These are phyloP conservation scores for Heliornis fulica DNA, from an alignment of 2,113 vertebrate species.

Conservation along the genomic window DNA sequence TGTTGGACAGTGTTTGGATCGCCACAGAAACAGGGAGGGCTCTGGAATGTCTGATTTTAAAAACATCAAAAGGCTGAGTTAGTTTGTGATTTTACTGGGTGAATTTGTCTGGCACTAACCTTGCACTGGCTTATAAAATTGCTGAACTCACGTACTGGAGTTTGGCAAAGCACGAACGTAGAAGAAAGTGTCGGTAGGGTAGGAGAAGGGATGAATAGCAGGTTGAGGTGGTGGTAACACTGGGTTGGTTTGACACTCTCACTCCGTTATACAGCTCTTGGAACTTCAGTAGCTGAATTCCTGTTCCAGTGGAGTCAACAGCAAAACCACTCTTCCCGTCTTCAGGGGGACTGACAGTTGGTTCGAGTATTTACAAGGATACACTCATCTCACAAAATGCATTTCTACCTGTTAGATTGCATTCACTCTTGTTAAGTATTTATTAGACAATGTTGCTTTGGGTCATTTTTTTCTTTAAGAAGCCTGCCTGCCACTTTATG, in stretches of 20 bases:
- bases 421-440: constrained; percentile 26
- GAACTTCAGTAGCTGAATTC: background rate
- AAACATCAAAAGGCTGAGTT: background rate
- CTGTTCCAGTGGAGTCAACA: background rate
- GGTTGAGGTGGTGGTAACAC: background rate
- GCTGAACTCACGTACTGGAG: background rate
- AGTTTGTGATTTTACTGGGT: background rate
- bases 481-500: constrained; percentile 16
- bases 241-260: background rate
- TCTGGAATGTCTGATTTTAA: background rate
- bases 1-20: background rate
- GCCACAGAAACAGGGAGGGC: background rate
- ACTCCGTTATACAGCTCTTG: background rate
- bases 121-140: background rate
- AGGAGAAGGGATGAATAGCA: background rate
- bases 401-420: background rate
- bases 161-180: background rate
- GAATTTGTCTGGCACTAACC: background rate
- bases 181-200: background rate
- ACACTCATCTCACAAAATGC: constrained; percentile 42
- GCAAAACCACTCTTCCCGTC: background rate
- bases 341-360: background rate
- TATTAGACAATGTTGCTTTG: constrained; percentile 49
- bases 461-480: constrained; percentile 29
- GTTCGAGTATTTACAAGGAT: constrained; percentile 1